A percentile compares a stretch with the other conserved stretches of the same genome.
These are phyloP conservation scores for Tangara arthus DNA, from an alignment of 2,797 vertebrate genomes.

Conservation along the genomic window DNA sequence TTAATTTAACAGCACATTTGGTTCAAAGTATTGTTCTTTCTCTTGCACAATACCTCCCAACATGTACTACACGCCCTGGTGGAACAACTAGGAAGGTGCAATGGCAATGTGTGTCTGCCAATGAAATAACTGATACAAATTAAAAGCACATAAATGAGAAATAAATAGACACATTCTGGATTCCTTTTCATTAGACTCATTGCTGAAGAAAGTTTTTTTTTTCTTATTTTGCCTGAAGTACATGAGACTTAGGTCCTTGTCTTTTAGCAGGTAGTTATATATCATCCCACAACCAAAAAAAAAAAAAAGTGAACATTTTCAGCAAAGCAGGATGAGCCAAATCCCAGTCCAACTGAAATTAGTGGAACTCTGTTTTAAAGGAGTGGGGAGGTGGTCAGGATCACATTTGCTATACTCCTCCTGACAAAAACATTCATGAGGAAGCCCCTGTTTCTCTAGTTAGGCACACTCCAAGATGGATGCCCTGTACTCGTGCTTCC, in stretches of 20 bases:
- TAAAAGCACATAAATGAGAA: neutral
- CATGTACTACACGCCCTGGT: neutral
- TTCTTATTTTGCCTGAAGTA: neutral
- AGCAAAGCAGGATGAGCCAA: neutral
- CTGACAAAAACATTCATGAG: neutral
- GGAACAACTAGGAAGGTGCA: neutral
- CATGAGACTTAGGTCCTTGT: neutral
- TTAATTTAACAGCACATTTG: conserved; percentile 58
- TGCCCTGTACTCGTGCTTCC: neutral
- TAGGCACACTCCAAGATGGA: neutral
- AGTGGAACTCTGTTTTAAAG: neutral
- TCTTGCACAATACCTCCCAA: neutral
- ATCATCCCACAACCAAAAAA: neutral
- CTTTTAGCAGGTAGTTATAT: neutral
- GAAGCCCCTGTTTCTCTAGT: neutral
- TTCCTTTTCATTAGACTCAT: neutral
- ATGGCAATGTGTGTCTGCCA: neutral
- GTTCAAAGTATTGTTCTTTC: conserved; percentile 44
- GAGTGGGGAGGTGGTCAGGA: neutral
- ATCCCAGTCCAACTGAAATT: neutral
- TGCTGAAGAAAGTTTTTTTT: neutral
- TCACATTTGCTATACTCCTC: neutral
- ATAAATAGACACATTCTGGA: neutral
- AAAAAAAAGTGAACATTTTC: neutral
- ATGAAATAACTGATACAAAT: neutral